Percentiles rank a stretch among this genome's conserved stretches.
Conservation (phyloP, 1,140 invertebrate species). For the Euura lappo region DNA sequence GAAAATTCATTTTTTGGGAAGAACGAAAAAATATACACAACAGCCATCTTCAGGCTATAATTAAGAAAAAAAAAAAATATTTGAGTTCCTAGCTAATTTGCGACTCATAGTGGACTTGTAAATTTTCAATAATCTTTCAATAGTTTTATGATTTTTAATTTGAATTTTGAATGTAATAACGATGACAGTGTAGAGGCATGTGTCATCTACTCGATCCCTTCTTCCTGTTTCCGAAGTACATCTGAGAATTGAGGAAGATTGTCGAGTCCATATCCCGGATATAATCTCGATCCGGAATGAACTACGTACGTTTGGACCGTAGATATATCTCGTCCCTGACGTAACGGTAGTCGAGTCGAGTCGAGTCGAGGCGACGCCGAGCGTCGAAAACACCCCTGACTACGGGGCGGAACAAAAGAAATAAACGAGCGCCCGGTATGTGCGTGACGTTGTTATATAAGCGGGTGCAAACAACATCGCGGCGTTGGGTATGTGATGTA, state of each 20-base stretch:
- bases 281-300: not conserved
- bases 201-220: no score
- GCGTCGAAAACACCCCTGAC: constrained; percentile 38
- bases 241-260: not conserved
- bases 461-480: constrained; percentile 42
- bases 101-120: no score
- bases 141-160: no score
- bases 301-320: not conserved
- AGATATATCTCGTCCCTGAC: not conserved
- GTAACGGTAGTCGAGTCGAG: not conserved
- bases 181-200: no score
- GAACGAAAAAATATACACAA: no score
- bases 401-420: constrained; percentile 58
- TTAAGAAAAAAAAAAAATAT: no score
- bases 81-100: no score
- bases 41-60: no score
- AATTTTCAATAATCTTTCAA: no score
- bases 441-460: constrained; percentile 58
- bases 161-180: no score
- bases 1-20: no score
- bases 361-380: not conserved
- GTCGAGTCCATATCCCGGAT: not conserved
- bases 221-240: no score
- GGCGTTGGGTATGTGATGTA: not conserved
- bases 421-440: constrained; percentile 56